Evolutionary conservation across 2,113 vertebrate genomes (phyloP), one percentile per base, ranked within the genome.

Genomic region (Gopherus evgoodei): DNA sequence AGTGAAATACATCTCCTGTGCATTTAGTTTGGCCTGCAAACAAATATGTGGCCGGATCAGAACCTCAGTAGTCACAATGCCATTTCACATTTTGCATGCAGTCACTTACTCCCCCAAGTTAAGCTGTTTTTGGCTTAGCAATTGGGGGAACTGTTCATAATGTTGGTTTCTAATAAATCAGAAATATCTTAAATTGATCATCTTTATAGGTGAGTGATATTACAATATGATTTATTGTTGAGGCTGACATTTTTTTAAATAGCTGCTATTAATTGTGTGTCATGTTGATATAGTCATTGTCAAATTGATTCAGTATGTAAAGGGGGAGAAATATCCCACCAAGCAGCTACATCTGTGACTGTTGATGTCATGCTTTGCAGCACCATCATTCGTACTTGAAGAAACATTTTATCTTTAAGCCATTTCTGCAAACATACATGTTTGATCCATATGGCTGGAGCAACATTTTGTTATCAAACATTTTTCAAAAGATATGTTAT

Each of bases 101-200:
- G 9, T 19, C 24, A 3, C 25, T 42, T 8, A 2, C 2, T 75
- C 31, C 24, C 14, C 25, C 53, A 35, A 35, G 5, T 31, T 72
- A 9, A 62, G 25, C 44, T n/a, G 11, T 5, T 24, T 81, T 69
- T n/a, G 7, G 94, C 49, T 88, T 69, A 27, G 90, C 62, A 81
- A 90, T 90, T n/a, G 81, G 62, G 84, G 89, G 53, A 53, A 65
- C 49, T 89, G 87, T 53, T 78, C 31, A 84, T 62, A 83, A 29
- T 35, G 16, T 49, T 44, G 86, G 53, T 53, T 96, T 90, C 96
- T 94, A 93, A 93, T 94, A 90, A 94, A 96, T 97, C 93, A 97
- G 94, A 93, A 95, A 90, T 80, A 56, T 47, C 80, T 83, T 86
- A 85, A 72, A 84, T 76, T 94, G 78, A 96, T 90, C 89, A 87